Conservation (phyloP, 2,888 invertebrate genomes). For the Apeira syringaria region DNA sequence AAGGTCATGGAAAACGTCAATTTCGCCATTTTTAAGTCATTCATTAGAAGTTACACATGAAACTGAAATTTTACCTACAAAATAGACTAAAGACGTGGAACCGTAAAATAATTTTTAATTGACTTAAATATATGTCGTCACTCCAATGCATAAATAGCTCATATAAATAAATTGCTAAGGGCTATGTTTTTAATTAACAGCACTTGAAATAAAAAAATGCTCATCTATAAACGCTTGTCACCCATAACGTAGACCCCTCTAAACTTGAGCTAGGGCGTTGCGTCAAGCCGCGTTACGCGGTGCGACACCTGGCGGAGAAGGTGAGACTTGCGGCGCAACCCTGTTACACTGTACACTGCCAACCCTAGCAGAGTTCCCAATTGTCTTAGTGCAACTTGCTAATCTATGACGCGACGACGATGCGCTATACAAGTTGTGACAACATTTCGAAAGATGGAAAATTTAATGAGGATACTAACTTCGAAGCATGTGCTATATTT, state of each 20-base stretch:
- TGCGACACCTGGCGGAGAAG: slow-evolving; percentile 24
- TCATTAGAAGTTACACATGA: too few species aligned
- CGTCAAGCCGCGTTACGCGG: slow-evolving; percentile 59
- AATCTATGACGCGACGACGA: slow-evolving; percentile 31
- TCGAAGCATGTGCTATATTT: too few species aligned
- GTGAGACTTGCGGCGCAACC: slow-evolving; percentile 16
- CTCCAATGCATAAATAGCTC: too few species aligned
- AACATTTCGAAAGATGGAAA: slow-evolving; percentile 4
- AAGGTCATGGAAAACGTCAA: too few species aligned
- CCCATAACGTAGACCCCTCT: slow-evolving; percentile 21
- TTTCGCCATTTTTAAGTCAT: too few species aligned
- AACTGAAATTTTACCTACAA: too few species aligned
- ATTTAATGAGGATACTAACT: too few species aligned
- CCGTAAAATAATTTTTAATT: too few species aligned
- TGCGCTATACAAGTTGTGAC: slow-evolving; percentile 28
- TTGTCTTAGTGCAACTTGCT: slow-evolving; percentile 30
- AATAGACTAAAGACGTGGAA: too few species aligned
- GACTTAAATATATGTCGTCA: too few species aligned
- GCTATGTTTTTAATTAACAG: too few species aligned
- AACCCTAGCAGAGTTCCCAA: slow-evolving; percentile 23
- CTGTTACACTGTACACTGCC: slow-evolving; percentile 15
- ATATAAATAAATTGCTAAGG: too few species aligned
- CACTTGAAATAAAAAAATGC: neutral
- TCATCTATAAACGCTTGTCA: slow-evolving; percentile 9
- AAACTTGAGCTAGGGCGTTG: slow-evolving; percentile 49